Evolutionary conservation across 1,140 invertebrate genomes (phyloP).

Genomic region (Procambarus virginalis): DNA sequence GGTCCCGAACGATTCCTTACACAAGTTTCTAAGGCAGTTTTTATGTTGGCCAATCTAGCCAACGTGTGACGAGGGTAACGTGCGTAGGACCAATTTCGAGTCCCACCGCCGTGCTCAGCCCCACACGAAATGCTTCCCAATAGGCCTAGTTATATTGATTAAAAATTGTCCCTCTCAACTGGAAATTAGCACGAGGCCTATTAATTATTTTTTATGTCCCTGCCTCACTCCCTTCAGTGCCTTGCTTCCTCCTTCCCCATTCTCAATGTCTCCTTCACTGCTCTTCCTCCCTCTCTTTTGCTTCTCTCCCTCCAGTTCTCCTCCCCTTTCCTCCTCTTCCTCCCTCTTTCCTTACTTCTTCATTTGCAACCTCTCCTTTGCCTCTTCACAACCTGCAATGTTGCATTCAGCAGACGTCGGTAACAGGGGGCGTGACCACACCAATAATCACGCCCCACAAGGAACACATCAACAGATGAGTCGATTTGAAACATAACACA

Average conservation of each 20-base stretch:
- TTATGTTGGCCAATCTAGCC: no score
- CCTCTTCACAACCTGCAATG: neutral
- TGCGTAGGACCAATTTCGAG: no score
- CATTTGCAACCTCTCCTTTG: neutral
- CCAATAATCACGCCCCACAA: no score
- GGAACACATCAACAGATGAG: no score
- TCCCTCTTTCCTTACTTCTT: neutral
- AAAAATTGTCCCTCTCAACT: slow-evolving; percentile 16
- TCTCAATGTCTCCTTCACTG: neutral
- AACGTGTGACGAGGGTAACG: no score
- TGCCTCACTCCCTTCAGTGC: no score
- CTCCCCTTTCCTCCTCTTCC: neutral
- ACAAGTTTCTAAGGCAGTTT: no score
- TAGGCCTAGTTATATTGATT: slow-evolving; percentile 19
- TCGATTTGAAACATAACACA: no score
- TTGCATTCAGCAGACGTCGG: no score
- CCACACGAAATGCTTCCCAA: neutral
- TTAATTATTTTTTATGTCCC: neutral
- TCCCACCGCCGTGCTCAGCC: no score
- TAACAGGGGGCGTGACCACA: no score
- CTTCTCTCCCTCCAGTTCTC: neutral
- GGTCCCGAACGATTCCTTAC: no score
- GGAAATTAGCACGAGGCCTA: slow-evolving; percentile 4
- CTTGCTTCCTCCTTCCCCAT: neutral
- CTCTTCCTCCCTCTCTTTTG: neutral